A percentile compares a stretch with the other conserved stretches of the same genome.
phyloP scores from a whole-genome alignment of 2,888 invertebrate genomes.

The Daptonema setosum region DNA sequence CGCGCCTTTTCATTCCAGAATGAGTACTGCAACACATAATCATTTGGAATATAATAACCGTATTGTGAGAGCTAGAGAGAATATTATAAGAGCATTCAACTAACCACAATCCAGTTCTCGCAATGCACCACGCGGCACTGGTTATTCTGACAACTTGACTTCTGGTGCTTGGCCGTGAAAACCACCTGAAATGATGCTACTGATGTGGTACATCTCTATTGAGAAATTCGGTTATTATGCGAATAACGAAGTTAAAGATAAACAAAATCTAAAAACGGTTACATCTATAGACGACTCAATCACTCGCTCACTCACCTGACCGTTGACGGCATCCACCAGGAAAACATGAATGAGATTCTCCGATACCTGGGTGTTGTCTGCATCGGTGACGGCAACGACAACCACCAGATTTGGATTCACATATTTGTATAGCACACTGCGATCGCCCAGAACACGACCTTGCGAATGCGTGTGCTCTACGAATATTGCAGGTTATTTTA shows the following conservation, averaged over 20 bases:
- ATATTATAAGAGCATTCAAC: too few species aligned
- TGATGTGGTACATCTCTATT: too few species aligned
- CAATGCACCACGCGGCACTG: conserved; percentile 75
- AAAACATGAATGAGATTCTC: conserved; percentile 48
- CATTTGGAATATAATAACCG: neutral
- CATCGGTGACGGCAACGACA: conserved; percentile 34
- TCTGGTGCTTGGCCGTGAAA: conserved; percentile 59
- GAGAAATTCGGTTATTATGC: too few species aligned
- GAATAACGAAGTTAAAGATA: too few species aligned
- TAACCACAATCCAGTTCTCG: conserved; percentile 72
- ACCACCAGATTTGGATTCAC: conserved; percentile 86
- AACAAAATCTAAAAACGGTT: too few species aligned
- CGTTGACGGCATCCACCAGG: conserved; percentile 71
- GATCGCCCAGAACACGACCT: conserved; percentile 75
- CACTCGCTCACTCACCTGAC: too few species aligned
- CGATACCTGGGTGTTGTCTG: neutral
- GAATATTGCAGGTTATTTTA: too few species aligned
- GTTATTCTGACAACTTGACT: conserved; percentile 61
- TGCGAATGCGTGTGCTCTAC: conserved; percentile 57
- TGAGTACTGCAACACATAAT: conserved; percentile 40
- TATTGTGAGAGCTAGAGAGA: neutral
- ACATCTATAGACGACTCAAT: too few species aligned
- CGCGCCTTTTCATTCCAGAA: conserved; percentile 80
- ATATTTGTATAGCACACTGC: conserved; percentile 93
- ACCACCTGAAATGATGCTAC: conserved; percentile 49